Evolutionary conservation across 2,113 vertebrate species (phyloP), one percentile per base, ranked within the genome.

Genomic region (Pterocles gutturalis): DNA sequence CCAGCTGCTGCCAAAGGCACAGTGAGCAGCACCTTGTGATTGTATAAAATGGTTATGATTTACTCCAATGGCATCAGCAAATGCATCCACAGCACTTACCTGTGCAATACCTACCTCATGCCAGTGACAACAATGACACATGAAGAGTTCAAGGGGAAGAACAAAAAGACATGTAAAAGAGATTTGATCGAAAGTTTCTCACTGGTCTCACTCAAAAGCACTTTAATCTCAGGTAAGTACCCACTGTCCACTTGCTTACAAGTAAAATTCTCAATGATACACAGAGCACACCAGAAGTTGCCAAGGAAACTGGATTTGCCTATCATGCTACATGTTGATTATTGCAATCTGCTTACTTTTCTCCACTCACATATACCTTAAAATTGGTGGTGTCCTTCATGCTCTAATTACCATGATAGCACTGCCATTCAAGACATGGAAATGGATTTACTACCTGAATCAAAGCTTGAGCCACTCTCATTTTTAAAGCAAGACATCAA

Each of bases 31-130:
- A 54, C 49, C 49, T 53, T 4, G 14, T 11, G 22, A 9, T 11
- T 0, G 3, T 8, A 6, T 33, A 5, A 15, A 33, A 24, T 4
- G 33, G 33, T 38, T 46, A 16, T 6, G 19, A 29, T 36, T 83
- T 43, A n/a, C 65, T 49, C 15, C 3, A 55, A 29, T 1, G 55
- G 34, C n/a, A 29, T 31, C 41, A 45, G 46, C 43, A 71, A 57
- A 66, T 0, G 0, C 57, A 46, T 21, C 21, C 25, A 0, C 15
- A 5, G 14, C 60, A 25, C 49, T 61, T 57, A 43, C 5, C 2
- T 2, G n/a, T 25, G 36, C 51, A 17, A 43, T 10, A 22, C 15
- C 20, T 36, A 70, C 46, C 28, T 58, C 46, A 7, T n/a, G 34
- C 41, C 36, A 62, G 13, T 28, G 26, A 70, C n/a, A 65, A n/a